Conservation (phyloP, 2,797 vertebrate species). For the Pseudomugil tenellus region DNA sequence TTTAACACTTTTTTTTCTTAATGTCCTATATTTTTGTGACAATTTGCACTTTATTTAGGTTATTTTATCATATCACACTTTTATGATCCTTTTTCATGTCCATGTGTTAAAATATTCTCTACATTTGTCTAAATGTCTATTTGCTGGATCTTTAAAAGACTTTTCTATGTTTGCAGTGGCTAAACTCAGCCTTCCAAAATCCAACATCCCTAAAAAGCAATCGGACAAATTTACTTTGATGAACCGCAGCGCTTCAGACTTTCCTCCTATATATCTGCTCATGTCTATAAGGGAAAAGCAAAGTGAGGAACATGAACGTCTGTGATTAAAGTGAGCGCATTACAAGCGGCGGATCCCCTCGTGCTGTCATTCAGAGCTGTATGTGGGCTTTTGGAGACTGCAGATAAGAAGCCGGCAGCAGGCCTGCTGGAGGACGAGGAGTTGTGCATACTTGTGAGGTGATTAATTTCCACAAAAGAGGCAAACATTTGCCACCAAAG, state of each 20-base stretch:
- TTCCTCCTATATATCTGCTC: conserved; percentile 13
- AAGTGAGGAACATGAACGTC: conserved; percentile 31
- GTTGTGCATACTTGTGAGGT: conserved; percentile 6
- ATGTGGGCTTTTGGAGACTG: conserved; percentile 47
- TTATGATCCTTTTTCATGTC: neutral
- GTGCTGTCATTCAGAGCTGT: conserved; percentile 24
- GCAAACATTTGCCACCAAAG: conserved; percentile 41
- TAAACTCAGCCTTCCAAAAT: conserved; percentile 24
- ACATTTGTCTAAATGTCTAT: neutral
- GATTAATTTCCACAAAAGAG: conserved; percentile 65
- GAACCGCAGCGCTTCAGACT: neutral
- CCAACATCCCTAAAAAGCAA: neutral
- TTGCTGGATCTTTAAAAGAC: conserved; percentile 1
- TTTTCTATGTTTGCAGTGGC: conserved; percentile 4
- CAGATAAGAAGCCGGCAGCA: conserved; percentile 61
- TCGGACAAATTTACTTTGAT: conserved; percentile 13
- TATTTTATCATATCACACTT: neutral
- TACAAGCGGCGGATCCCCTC: conserved; percentile 11
- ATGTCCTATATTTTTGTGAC: too few species aligned
- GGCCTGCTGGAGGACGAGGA: conserved; percentile 28
- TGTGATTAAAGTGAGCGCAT: conserved; percentile 31
- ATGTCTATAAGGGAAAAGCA: conserved; percentile 19
- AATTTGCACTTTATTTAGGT: neutral
- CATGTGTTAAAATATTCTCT: neutral
- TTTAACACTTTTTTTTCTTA: neutral